A percentile compares a stretch with the other conserved stretches of the same genome.
phyloP scores from a whole-genome alignment of 2,888 invertebrate species.

The Drosophila cyrtoloma region DNA sequence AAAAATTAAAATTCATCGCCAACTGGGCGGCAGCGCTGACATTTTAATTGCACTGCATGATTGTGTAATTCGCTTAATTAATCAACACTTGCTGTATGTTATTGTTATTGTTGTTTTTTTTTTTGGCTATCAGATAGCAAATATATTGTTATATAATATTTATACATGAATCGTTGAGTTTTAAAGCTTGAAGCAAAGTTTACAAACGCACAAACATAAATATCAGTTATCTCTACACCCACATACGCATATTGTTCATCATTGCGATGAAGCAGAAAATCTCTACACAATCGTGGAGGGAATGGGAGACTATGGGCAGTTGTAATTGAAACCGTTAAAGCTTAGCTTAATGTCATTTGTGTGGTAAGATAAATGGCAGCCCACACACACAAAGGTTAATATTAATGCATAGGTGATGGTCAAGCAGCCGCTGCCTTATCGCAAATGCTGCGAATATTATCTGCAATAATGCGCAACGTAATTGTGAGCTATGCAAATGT shows the following conservation, averaged over 20 bases:
- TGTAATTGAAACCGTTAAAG: conserved; percentile 74
- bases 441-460: conserved; percentile 76
- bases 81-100: conserved; percentile 60
- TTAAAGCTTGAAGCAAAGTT: not conserved
- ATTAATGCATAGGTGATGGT: conserved; percentile 41
- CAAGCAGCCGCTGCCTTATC: conserved; percentile 52
- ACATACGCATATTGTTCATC: conserved; percentile 11
- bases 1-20: conserved; percentile 40
- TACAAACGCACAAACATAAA: not conserved
- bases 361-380: conserved; percentile 45
- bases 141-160: conserved; percentile 7
- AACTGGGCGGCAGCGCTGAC: conserved; percentile 62
- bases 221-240: not conserved
- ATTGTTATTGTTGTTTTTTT: conserved; percentile 15
- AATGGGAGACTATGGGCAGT: conserved; percentile 2
- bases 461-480: conserved; percentile 75
- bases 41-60: conserved; percentile 78
- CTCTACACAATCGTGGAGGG: conserved; percentile 41
- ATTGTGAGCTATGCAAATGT: conserved; percentile 76
- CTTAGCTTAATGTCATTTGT: conserved; percentile 54
- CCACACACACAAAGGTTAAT: conserved; percentile 33
- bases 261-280: conserved; percentile 54
- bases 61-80: conserved; percentile 77
- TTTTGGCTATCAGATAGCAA: conserved; percentile 29
- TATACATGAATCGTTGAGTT: not conserved